phyloP scores from a whole-genome alignment of 2,888 invertebrate genomes.

The Ichneumoninae sp. region DNA sequence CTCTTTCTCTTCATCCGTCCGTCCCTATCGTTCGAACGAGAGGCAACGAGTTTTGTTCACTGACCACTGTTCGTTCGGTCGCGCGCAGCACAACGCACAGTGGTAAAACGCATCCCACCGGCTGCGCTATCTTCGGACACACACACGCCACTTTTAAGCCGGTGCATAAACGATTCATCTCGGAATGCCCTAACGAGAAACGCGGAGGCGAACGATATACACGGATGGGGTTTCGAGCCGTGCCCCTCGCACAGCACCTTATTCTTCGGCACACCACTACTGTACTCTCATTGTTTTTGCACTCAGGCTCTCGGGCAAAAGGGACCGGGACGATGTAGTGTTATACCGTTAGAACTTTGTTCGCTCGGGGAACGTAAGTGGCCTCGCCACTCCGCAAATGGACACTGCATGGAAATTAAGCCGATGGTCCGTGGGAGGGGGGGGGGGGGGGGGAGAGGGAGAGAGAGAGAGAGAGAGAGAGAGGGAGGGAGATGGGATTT shows the following conservation, averaged over 20 bases:
- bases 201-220: slow-evolving; percentile 3
- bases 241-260: slow-evolving; percentile 6
- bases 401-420: slow-evolving; percentile 59
- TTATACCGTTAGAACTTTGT: slow-evolving; percentile 65
- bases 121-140: slow-evolving; percentile 18
- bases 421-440: neutral
- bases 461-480: no score
- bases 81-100: slow-evolving; percentile 30
- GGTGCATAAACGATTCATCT: slow-evolving; percentile 57
- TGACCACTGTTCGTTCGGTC: slow-evolving; percentile 57
- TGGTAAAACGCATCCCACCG: slow-evolving; percentile 3
- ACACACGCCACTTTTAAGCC: slow-evolving; percentile 41
- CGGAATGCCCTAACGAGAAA: slow-evolving; percentile 61
- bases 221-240: neutral
- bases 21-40: slow-evolving; percentile 62
- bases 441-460: no score
- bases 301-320: slow-evolving; percentile 3
- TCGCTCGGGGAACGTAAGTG: slow-evolving; percentile 47
- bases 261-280: slow-evolving; percentile 2
- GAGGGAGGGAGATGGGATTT: no score
- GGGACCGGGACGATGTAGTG: slow-evolving; percentile 7
- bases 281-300: slow-evolving; percentile 60
- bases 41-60: slow-evolving; percentile 60
- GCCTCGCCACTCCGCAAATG: slow-evolving; percentile 52
- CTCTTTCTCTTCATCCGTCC: slow-evolving; percentile 53